Base-by-base conservation (phyloP, 1,140 invertebrate species). In the Drosophila hydei region DNA sequence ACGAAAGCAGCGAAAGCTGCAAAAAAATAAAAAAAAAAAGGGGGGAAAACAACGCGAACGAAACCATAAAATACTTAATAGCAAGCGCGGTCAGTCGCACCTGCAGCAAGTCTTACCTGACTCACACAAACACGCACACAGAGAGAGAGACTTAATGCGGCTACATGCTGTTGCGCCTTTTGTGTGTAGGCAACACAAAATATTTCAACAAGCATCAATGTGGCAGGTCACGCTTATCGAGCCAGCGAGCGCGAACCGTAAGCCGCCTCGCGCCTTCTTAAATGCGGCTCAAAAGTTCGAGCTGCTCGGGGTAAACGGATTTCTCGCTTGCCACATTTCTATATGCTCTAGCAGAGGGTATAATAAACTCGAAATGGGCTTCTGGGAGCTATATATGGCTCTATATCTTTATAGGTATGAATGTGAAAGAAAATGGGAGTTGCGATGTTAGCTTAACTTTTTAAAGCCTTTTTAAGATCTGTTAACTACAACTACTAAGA, bases 141-240 rank as follows among this genome's bases (percentile, higher is more conserved):
- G n/a, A 51, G 2, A 50, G 58, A 73, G n/a, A 51, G 2, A 33
- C 9, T 11, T 33, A 33, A 33, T 33, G 30, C 25, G 55, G 62
- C 33, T 52, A 54, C 12, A 84, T 14, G 40, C 64, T 60, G 61
- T 21, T 71, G 75, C 71, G 67, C 71, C 70, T 59, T 68, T 45
- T 77, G 64, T 71, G 70, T 61, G 51, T 42, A 50, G 54, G 55
- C 68, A 60, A 38, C 38, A 59, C 30, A 52, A 68, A 68, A 64
- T 70, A 63, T 72, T 76, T 78, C 40, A 56, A 72, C 33, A 64
- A 75, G 77, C 77, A 69, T 77, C 75, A 75, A 79, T 75, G 75
- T 75, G 78, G 69, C 78, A 85, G 76, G 80, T 85, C 80, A 79
- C 68, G 83, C 83, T 88, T 88, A 67, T 72, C 59, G 62, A 47